phyloP scores from a whole-genome alignment of 2,797 vertebrate species.

The Mionectes olivaceus region DNA sequence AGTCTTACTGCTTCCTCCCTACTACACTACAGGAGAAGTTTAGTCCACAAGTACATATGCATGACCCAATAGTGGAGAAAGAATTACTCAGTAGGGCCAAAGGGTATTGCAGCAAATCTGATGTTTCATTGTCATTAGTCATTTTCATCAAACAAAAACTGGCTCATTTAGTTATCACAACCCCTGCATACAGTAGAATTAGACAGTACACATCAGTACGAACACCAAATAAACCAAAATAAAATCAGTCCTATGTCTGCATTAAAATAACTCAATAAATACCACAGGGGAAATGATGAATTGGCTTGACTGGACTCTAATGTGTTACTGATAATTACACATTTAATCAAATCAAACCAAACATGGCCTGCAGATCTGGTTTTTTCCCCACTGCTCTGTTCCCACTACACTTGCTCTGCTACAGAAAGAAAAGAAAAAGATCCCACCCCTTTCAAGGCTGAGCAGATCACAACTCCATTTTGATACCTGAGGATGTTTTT shows the following conservation, averaged over 20 bases:
- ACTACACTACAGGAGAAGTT: neutral
- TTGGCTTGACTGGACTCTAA: neutral
- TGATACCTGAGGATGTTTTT: neutral
- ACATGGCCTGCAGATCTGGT: neutral
- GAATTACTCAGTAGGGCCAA: neutral
- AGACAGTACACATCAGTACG: neutral
- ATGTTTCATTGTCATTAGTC: neutral
- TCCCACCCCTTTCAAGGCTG: neutral
- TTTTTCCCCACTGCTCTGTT: neutral
- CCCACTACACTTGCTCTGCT: neutral
- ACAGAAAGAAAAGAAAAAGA: neutral
- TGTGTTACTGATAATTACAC: neutral
- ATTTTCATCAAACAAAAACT: neutral
- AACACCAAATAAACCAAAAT: neutral
- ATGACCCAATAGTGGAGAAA: neutral
- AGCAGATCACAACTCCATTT: neutral
- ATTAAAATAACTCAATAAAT: neutral
- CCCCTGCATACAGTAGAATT: neutral
- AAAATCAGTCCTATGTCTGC: neutral
- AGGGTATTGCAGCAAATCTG: neutral
- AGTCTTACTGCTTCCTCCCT: neutral
- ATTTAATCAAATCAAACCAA: neutral
- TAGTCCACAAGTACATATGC: neutral
- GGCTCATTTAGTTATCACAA: neutral
- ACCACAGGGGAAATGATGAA: neutral